Percentiles rank a stretch among this genome's conserved stretches.
Evolutionary conservation across 2,888 invertebrate species (phyloP).

Genomic region (Neelides folsomi): DNA sequence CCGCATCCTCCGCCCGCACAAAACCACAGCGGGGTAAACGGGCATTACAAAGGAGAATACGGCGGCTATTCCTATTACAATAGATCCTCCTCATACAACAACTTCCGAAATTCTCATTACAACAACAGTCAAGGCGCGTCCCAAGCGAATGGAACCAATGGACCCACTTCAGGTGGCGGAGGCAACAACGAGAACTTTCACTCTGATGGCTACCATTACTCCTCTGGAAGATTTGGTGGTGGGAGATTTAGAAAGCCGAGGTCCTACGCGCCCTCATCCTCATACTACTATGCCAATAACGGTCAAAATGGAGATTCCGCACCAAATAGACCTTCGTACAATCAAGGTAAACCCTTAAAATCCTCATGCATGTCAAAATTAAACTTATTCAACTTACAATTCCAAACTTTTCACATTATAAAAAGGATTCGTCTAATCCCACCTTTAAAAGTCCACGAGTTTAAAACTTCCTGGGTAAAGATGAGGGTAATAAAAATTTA

Average conservation of each 20-base stretch:
- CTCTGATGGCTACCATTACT: constrained; percentile 6
- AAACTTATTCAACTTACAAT: too few species aligned
- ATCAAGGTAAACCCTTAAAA: constrained; percentile 25
- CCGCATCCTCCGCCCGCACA: too few species aligned
- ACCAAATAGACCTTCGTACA: constrained; percentile 33
- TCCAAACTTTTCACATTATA: too few species aligned
- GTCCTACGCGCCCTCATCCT: constrained; percentile 25
- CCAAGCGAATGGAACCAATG: constrained; percentile 11
- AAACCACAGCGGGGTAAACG: too few species aligned
- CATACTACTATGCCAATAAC: constrained; percentile 30
- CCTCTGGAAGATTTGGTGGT: constrained; percentile 8
- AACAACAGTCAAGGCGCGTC: constrained; percentile 7
- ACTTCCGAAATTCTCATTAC: constrained; percentile 27
- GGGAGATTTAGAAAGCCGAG: constrained; percentile 29
- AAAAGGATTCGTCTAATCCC: too few species aligned
- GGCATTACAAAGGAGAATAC: too few species aligned
- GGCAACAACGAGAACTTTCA: background rate
- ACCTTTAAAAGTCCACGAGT: too few species aligned
- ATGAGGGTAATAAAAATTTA: too few species aligned
- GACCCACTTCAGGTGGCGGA: background rate
- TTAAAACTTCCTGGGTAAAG: too few species aligned
- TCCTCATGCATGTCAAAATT: too few species aligned
- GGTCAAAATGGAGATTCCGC: constrained; percentile 21
- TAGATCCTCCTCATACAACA: constrained; percentile 25
- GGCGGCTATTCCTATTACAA: constrained; percentile 20